Percentiles rank a stretch among this genome's conserved stretches.
phyloP scores from a whole-genome alignment of 1,140 invertebrate genomes.

The Heliconius congener region DNA sequence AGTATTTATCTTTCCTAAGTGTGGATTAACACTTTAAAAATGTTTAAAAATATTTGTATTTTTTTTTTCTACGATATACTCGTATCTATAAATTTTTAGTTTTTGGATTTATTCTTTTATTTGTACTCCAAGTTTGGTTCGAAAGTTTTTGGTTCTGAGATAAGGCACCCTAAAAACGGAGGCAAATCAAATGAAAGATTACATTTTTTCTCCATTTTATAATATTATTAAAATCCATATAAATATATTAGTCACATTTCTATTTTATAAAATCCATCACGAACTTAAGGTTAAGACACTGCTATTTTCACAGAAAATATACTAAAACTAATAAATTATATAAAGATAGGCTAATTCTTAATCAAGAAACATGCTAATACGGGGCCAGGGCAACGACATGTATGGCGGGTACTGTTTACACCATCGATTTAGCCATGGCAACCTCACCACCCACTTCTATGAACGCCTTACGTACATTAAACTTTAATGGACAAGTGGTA shows the following conservation, averaged over 20 bases:
- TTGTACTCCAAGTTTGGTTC: no score
- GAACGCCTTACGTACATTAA: background rate
- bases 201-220: no score
- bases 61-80: no score
- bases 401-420: conserved; percentile 11
- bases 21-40: no score
- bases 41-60: no score
- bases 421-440: conserved; percentile 26
- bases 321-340: background rate
- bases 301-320: background rate
- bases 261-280: background rate
- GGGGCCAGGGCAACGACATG: conserved; percentile 20
- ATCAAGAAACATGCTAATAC: conserved; percentile 22
- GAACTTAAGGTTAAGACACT: background rate
- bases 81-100: no score
- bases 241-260: background rate
- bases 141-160: no score
- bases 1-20: no score
- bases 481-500: no score
- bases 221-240: background rate
- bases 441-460: background rate
- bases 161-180: no score
- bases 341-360: conserved; percentile 19
- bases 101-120: no score
- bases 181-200: no score